A percentile compares a stretch with the other conserved stretches of the same genome.
Conservation (phyloP, 2,797 vertebrate genomes). For the Glyptemys insculpta region DNA sequence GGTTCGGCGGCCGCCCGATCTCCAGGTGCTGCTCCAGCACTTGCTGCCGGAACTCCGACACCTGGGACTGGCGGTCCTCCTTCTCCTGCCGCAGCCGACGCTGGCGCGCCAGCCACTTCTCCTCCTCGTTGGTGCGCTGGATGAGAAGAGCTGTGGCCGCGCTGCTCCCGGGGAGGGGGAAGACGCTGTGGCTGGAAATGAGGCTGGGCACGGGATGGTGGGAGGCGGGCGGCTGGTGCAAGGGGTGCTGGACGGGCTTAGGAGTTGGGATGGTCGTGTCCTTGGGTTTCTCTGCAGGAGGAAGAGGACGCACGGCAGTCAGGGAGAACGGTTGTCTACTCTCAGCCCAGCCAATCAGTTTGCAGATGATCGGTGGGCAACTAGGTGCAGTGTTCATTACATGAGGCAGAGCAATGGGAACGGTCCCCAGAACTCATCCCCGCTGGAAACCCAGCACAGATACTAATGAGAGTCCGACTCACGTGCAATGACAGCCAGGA, state of each 20-base stretch:
- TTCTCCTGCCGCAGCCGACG: constrained; percentile 96
- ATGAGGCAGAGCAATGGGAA: neutral
- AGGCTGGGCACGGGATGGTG: constrained; percentile 91
- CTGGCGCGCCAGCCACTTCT: constrained; percentile 96
- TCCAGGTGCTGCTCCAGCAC: constrained; percentile 97
- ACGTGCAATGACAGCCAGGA: neutral
- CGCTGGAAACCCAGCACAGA: neutral
- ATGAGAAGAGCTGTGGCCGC: constrained; percentile 88
- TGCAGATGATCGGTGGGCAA: neutral
- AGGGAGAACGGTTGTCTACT: neutral
- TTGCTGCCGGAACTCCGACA: constrained; percentile 97
- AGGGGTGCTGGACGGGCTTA: constrained; percentile 82
- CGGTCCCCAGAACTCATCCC: neutral
- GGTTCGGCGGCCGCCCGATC: constrained; percentile 83
- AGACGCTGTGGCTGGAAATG: constrained; percentile 89
- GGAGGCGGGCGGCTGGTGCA: constrained; percentile 84
- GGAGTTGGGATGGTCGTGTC: constrained; percentile 81
- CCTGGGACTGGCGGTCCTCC: constrained; percentile 96
- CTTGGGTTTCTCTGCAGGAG: constrained; percentile 92
- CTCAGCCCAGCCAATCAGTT: neutral
- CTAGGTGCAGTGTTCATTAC: neutral
- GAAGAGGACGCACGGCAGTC: neutral
- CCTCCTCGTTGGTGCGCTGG: constrained; percentile 95
- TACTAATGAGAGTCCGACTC: neutral
- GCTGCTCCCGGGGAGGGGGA: constrained; percentile 86